Percentiles rank a stretch among this genome's conserved stretches.
phyloP scores from a whole-genome alignment of 2,113 vertebrate genomes.

The Sapayoa aenigma region DNA sequence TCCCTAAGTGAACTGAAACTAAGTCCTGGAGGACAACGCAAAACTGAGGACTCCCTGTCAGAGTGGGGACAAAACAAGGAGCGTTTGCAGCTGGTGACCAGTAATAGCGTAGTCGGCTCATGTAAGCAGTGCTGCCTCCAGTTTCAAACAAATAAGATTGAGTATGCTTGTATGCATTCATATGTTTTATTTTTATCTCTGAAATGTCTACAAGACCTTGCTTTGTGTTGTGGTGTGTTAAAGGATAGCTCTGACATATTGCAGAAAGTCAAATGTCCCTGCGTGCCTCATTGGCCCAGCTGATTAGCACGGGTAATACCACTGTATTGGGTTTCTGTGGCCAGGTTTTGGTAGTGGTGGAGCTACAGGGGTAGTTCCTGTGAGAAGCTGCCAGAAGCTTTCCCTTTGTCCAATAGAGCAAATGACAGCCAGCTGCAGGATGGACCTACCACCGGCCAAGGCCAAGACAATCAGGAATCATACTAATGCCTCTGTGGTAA shows the following conservation, averaged over 20 bases:
- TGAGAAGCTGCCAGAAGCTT: too few relatives aligned
- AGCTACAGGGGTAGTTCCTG: too few relatives aligned
- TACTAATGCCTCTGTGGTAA: too few relatives aligned
- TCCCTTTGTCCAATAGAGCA: too few relatives aligned
- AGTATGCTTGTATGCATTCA: background rate
- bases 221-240: background rate
- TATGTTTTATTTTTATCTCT: background rate
- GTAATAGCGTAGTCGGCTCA: background rate
- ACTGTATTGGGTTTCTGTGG: too few relatives aligned
- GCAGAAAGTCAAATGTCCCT: background rate
- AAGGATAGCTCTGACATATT: background rate
- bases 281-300: accelerated
- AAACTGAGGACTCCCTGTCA: background rate
- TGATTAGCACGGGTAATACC: background rate
- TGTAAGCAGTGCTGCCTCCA: background rate
- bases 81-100: background rate
- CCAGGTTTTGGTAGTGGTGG: too few relatives aligned
- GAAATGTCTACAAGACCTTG: background rate
- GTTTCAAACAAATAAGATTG: background rate
- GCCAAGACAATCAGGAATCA: too few relatives aligned
- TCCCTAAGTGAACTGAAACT: background rate
- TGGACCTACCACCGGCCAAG: too few relatives aligned
- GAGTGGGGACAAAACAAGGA: background rate
- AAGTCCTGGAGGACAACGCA: background rate
- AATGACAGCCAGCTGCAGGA: too few relatives aligned